These are phyloP conservation scores for Saccopteryx bilineata DNA, from an alignment of 2,113 vertebrate genomes.

Conservation along the genomic window DNA sequence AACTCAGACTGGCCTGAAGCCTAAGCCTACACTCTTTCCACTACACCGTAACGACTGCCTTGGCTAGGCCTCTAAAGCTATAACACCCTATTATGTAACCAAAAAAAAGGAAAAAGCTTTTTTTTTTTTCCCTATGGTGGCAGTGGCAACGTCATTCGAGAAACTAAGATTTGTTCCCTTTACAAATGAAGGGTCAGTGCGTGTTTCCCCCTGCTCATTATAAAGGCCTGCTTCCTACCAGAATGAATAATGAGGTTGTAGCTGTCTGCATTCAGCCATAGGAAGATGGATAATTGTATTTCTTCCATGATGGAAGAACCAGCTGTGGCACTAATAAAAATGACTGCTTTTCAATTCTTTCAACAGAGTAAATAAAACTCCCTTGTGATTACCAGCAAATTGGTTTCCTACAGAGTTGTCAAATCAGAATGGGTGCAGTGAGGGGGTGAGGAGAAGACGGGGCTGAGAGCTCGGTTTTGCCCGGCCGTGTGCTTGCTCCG, in stretches of 20 bases:
- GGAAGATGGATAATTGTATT: constrained; percentile 74
- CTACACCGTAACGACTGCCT: neutral
- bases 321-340: constrained; percentile 81
- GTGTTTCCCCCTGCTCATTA: constrained; percentile 51
- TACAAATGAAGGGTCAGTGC: constrained; percentile 63
- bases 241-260: constrained; percentile 75
- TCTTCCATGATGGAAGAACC: constrained; percentile 73
- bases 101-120: neutral
- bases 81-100: neutral
- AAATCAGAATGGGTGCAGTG: neutral
- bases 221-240: constrained; percentile 68
- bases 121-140: neutral
- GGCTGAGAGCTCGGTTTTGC: neutral
- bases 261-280: constrained; percentile 73
- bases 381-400: constrained; percentile 77
- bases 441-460: neutral
- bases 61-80: neutral
- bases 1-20: neutral
- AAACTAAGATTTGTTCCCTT: constrained; percentile 65
- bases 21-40: neutral
- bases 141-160: constrained; percentile 38
- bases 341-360: constrained; percentile 78
- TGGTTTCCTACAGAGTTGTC: constrained; percentile 76
- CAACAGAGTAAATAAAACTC: constrained; percentile 82
- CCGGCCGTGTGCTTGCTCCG: neutral